Conservation (phyloP, 1,140 invertebrate species). For the Apocrypta bakeri region DNA sequence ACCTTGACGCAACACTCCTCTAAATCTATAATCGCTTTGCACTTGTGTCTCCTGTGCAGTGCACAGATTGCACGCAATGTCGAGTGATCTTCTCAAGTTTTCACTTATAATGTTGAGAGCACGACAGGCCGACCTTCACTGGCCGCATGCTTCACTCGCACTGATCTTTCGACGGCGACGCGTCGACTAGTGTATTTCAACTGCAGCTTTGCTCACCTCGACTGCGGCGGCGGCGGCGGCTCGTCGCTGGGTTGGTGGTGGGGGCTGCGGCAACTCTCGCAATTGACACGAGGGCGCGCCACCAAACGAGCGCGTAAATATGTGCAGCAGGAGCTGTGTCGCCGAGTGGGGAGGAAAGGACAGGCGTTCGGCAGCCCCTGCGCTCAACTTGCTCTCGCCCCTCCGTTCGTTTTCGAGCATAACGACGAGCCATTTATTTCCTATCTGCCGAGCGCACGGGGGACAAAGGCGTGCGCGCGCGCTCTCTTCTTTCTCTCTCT, state of each 20-base stretch:
- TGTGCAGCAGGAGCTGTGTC: not conserved
- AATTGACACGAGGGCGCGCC: constrained; percentile 52
- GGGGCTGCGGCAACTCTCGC: not conserved
- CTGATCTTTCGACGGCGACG: constrained; percentile 58
- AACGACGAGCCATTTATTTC: constrained; percentile 20
- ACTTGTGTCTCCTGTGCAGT: too few relatives aligned
- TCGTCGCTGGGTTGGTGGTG: constrained; percentile 10
- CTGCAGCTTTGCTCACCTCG: constrained; percentile 49
- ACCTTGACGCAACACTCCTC: too few relatives aligned
- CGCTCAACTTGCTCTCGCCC: not conserved
- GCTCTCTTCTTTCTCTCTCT: too few relatives aligned
- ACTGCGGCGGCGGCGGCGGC: constrained; percentile 30
- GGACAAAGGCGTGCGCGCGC: constrained; percentile 13
- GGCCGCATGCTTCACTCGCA: constrained; percentile 63
- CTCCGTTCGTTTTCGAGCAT: not conserved
- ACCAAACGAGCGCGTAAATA: constrained; percentile 50
- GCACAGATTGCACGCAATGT: too few relatives aligned
- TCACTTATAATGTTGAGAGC: not conserved
- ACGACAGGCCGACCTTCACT: constrained; percentile 47
- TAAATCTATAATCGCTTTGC: too few relatives aligned
- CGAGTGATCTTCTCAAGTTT: constrained; percentile 6
- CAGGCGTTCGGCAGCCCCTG: not conserved
- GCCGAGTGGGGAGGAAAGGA: not conserved
- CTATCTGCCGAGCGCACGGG: constrained; percentile 7
- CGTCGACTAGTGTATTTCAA: constrained; percentile 52